Evolutionary conservation across 2,797 vertebrate species (phyloP), one percentile per base, ranked within the genome.

Genomic region (Lagorchestes hirsutus): DNA sequence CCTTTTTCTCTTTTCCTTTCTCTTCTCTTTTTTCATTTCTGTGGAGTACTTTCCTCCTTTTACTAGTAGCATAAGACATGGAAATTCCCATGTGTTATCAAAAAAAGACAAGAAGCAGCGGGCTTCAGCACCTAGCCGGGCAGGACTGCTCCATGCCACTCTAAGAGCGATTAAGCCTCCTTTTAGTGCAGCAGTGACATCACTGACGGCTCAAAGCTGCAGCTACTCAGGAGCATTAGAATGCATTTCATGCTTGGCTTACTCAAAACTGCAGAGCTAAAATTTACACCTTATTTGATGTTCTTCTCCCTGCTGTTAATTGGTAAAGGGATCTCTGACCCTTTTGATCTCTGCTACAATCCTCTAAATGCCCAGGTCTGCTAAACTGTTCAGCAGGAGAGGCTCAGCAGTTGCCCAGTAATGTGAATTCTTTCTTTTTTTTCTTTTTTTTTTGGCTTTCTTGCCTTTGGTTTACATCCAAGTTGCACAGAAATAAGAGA

Each of bases 401-500:
- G 99, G 99, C 98, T 98, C 98, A 98, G 98, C 98, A 98, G 98
- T 98, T 99, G 99, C 98, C 98, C 99, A 98, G 98, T 98, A 99
- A 99, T 98, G 97, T 98, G 98, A 98, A 99, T 98, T 98, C 98
- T 98, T 98, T 97, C 98, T 98, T 97, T 97, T 97, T 97, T 52
- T 50, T 50, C 3, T 52, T 55, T 96, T 95, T 95, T 96, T 98
- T 99, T 98, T 98, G 97, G 98, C 98, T 99, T 98, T 96, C 98
- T 99, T 98, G 98, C 98, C 98, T 99, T 99, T 99, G 99, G 99
- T 99, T 99, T 99, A 99, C 98, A 99, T 99, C 99, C 99, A 99
- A 99, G 99, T 99, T 99, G 99, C 99, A 99, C 99, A 99, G 99
- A 99, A 99, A 99, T 99, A 99, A 99, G 99, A 99, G 99, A 99